A percentile compares a stretch with the other conserved stretches of the same genome.
Conservation (phyloP, 2,113 vertebrate genomes). For the Pteronura brasiliensis region DNA sequence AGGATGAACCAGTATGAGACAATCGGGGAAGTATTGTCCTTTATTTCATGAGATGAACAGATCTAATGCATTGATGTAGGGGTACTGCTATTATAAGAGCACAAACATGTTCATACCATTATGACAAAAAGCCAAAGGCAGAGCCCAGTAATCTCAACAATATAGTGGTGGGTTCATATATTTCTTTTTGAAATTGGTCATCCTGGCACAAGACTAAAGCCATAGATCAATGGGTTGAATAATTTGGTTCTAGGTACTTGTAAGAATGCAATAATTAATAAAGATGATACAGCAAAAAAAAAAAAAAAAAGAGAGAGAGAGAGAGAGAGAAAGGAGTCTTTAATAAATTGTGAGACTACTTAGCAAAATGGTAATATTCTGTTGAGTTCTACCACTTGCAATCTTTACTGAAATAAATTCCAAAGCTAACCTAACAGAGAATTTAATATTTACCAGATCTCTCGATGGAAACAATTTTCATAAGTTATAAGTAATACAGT, state of each 20-base stretch:
- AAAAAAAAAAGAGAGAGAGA: neutral
- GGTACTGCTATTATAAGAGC: neutral
- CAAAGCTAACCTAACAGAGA: neutral
- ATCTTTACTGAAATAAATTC: neutral
- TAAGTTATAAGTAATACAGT: neutral
- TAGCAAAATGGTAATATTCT: neutral
- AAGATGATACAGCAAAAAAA: neutral
- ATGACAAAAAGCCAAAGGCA: neutral
- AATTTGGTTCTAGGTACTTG: neutral
- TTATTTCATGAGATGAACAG: neutral
- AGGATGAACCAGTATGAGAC: neutral
- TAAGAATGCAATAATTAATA: conserved; percentile 7
- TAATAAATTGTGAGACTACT: neutral
- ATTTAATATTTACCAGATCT: neutral
- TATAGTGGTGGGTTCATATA: neutral
- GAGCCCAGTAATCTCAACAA: neutral
- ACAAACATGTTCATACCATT: neutral
- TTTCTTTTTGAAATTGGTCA: neutral
- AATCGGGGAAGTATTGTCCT: neutral
- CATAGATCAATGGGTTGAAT: neutral
- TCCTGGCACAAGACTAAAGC: neutral
- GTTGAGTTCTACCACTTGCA: neutral
- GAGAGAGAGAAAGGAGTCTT: neutral
- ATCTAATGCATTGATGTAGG: neutral
- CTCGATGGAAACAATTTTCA: neutral